These are phyloP conservation scores for Hedychridium roseum DNA, from an alignment of 2,888 invertebrate species.

Conservation along the genomic window DNA sequence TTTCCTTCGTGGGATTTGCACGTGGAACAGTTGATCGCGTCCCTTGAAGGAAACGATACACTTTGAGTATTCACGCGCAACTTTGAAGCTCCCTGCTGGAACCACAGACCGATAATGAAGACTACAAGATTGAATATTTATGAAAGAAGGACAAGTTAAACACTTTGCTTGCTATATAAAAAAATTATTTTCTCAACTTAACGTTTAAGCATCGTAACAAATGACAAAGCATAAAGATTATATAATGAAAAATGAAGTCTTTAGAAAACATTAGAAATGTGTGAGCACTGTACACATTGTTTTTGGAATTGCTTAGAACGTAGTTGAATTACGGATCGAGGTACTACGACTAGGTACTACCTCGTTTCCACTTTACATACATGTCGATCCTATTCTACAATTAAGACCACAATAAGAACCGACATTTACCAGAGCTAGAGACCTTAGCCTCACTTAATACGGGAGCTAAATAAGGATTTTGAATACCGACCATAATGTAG, in stretches of 20 bases:
- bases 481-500: constrained; percentile 18
- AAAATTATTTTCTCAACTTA: constrained; percentile 63
- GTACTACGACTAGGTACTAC: too few species aligned
- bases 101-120: constrained; percentile 40
- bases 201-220: constrained; percentile 55
- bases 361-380: constrained; percentile 18
- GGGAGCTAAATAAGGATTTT: constrained; percentile 21
- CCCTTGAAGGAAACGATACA: constrained; percentile 21
- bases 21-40: constrained; percentile 19
- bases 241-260: constrained; percentile 44
- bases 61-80: constrained; percentile 37
- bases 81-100: constrained; percentile 40
- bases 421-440: constrained; percentile 17
- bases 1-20: constrained; percentile 28
- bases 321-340: constrained; percentile 34
- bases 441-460: constrained; percentile 16
- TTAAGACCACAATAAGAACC: constrained; percentile 29
- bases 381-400: constrained; percentile 24
- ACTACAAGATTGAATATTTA: constrained; percentile 39
- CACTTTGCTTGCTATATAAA: constrained; percentile 54
- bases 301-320: constrained; percentile 43
- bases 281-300: constrained; percentile 40
- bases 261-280: constrained; percentile 40
- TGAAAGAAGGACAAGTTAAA: constrained; percentile 42
- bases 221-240: constrained; percentile 42